Base-by-base conservation (phyloP, 1,140 invertebrate genomes). In the Pseudomyrmex gracilis region DNA sequence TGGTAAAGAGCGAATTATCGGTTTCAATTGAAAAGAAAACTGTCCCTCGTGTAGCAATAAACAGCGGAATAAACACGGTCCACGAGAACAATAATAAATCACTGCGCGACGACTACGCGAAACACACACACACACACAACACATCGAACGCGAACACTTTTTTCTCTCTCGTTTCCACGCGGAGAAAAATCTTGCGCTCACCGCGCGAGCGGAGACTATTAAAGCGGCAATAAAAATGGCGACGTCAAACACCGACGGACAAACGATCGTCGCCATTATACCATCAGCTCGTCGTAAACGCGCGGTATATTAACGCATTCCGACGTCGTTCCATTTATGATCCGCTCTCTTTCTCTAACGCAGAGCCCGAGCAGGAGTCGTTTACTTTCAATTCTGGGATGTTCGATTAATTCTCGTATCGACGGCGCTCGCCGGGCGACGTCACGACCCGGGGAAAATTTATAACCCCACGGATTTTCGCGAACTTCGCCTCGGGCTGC, bases 371-470 rank as follows among this genome's bases (percentile, higher is more conserved):
- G 17, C 45, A 70, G 82, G 20, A n/a, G 57, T 58, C 70, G 85
- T 88, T 88, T 87, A 88, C 87, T 88, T 88, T 88, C 87, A 87
- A 88, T 88, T 88, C 86, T 85, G 82, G 67, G 66, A 71, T 74
- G 82, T 67, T 82, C 87, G 83, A 87, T 88, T 88, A 88, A 88
- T 88, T 88, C 82, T 82, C 85, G 71, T 76, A 88, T 82, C 86
- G 83, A 77, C 45, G 63, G 74, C 22, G 61, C 20, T 20, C 51
- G 22, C 49, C 24, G 58, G 49, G 2, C 67, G 15, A 12, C 53
- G 22, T 55, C 73, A 20, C 22, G 10, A 49, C 22, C 64, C 34
- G 34, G 34, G 49, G 34, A 49, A 84, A 84, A 63, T 87, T 87
- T 87, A 84, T 83, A 43, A 43, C 43, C 17, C n/a, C 49, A 70